Percentiles rank a stretch among this genome's conserved stretches.
Evolutionary conservation across 2,888 invertebrate genomes (phyloP).

Genomic region (Cephalotes varians): DNA sequence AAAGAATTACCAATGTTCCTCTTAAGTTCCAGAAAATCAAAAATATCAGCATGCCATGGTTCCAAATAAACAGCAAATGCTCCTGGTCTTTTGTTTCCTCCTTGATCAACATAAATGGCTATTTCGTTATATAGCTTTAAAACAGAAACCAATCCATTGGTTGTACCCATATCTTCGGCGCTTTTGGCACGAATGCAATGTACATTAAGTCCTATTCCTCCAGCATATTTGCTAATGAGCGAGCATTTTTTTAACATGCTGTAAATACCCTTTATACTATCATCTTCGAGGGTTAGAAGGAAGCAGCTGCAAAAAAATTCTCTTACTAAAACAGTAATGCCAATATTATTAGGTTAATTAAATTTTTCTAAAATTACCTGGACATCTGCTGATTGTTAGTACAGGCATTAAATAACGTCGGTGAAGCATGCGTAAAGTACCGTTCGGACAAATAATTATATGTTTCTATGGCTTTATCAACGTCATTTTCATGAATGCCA

Average conservation of each 20-base stretch:
- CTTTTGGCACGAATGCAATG: constrained; percentile 98
- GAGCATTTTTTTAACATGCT: constrained; percentile 97
- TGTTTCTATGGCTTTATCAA: constrained; percentile 97
- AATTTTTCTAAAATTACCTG: constrained; percentile 86
- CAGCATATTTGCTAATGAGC: constrained; percentile 98
- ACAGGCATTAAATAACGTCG: constrained; percentile 98
- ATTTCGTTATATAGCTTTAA: constrained; percentile 97
- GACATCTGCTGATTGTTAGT: constrained; percentile 97
- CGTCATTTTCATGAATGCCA: constrained; percentile 97
- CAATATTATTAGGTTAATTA: constrained; percentile 13
- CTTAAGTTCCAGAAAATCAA: constrained; percentile 97
- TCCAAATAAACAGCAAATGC: constrained; percentile 99
- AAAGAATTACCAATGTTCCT: constrained; percentile 92
- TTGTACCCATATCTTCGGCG: constrained; percentile 96
- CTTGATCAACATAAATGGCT: constrained; percentile 98
- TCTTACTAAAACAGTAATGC: neutral
- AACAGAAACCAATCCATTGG: constrained; percentile 99
- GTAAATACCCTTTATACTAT: constrained; percentile 98
- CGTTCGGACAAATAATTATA: constrained; percentile 98
- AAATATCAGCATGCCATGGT: constrained; percentile 99
- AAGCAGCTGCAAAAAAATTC: constrained; percentile 91
- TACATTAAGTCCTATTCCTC: constrained; percentile 98
- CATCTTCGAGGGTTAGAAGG: constrained; percentile 96
- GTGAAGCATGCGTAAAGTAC: constrained; percentile 99
- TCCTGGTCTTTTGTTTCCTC: constrained; percentile 98